Evolutionary conservation across 1,140 invertebrate genomes (phyloP).

Genomic region (Penaeus vannamei): DNA sequence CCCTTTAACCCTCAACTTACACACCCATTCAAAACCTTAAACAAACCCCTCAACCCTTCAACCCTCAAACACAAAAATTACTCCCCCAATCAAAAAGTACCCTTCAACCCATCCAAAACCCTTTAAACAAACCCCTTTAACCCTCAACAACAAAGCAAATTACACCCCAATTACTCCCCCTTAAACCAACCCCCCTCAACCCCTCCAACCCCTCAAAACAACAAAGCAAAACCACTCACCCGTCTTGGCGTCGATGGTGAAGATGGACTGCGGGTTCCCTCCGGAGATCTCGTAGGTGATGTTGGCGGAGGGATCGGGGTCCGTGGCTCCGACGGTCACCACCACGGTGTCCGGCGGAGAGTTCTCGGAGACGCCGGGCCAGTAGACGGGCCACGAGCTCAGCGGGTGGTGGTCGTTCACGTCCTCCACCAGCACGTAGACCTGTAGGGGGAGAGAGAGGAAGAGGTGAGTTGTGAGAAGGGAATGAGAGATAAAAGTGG

Average conservation of each 20-base stretch:
- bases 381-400: slow-evolving; percentile 88
- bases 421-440: slow-evolving; percentile 91
- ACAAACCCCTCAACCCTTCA: too few relatives aligned
- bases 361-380: slow-evolving; percentile 87
- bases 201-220: not conserved
- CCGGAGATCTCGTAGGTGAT: slow-evolving; percentile 87
- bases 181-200: not conserved
- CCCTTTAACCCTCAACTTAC: too few relatives aligned
- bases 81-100: too few relatives aligned
- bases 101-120: too few relatives aligned
- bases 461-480: slow-evolving; percentile 47
- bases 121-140: too few relatives aligned
- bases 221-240: slow-evolving; percentile 76
- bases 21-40: too few relatives aligned
- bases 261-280: slow-evolving; percentile 92
- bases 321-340: slow-evolving; percentile 83
- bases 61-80: too few relatives aligned
- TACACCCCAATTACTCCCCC: too few relatives aligned
- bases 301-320: slow-evolving; percentile 80
- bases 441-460: slow-evolving; percentile 73
- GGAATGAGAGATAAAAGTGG: slow-evolving; percentile 52
- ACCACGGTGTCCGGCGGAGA: slow-evolving; percentile 82
- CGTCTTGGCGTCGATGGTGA: slow-evolving; percentile 86
- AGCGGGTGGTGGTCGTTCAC: slow-evolving; percentile 95
- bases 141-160: too few relatives aligned